Evolutionary conservation across 2,113 vertebrate genomes (phyloP), one percentile per base, ranked within the genome.

Genomic region (Athene noctua): DNA sequence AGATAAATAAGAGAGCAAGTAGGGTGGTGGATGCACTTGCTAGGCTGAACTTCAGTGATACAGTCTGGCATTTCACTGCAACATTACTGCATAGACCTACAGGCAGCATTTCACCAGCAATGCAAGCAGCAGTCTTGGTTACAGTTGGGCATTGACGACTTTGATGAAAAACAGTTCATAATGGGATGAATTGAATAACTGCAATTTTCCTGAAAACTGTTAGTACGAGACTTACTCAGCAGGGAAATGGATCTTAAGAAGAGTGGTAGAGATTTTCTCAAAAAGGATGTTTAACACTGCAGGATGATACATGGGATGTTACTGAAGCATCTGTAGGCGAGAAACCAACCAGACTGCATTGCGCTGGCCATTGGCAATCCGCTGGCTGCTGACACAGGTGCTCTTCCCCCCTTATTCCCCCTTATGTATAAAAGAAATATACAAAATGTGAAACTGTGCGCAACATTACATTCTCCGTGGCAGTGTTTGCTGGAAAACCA

Each of bases 1-100:
- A 80, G 13, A 46, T n/a, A 63, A 34, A 30, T 51, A 44, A 46
- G 30, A 65, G 29, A 73, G 26, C 0, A 0, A 13, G 18, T 9
- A 63, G 34, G 29, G 20, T n/a, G 29, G 25, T 80, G 22, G 57
- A 92, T 55, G 19, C 6, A 6, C 21, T 65, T 4, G 1, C 52
- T 4, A 17, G 36, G 25, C 46, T 86, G 80, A 66, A 15, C 27
- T 34, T 80, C 21, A 30, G 18, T 12, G 21, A 15, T 14, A 12
- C 22, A 42, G 49, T n/a, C 23, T 51, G 51, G 3, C 3, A 8
- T 66, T 72, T 54, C 36, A 23, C 58, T 2, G 1, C 36, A 72
- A 38, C 23, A 10, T 25, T 40, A 10, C 51, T 44, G 47, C 9
- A 5, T 4, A 30, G 10, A 3, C 13, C 15, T 21, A 36, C 27